phyloP scores from a whole-genome alignment of 1,140 invertebrate species.

The Saxidomus purpurata region DNA sequence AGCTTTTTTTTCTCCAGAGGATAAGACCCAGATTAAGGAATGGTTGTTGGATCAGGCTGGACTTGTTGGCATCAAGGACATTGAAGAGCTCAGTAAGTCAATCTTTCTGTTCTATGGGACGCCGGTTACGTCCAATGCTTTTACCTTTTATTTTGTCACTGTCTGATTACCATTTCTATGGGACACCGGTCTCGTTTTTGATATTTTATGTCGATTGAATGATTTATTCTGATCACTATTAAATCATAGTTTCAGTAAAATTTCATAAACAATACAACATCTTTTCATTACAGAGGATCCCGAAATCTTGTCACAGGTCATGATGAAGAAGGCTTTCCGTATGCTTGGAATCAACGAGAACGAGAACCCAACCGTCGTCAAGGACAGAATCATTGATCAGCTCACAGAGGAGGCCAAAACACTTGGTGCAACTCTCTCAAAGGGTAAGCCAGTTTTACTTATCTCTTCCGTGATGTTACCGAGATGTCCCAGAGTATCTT shows the following conservation, averaged over 20 bases:
- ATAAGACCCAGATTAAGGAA: constrained; percentile 44
- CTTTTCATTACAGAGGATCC: constrained; percentile 45
- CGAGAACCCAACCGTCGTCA: constrained; percentile 43
- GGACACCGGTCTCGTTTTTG: neutral
- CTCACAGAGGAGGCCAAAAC: constrained; percentile 58
- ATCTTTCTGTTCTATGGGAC: neutral
- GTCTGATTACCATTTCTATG: neutral
- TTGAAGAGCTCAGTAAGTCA: constrained; percentile 59
- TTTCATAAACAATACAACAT: too few relatives aligned
- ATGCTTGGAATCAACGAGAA: constrained; percentile 58
- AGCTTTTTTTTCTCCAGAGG: constrained; percentile 38
- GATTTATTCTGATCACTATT: too few relatives aligned
- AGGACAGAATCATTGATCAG: constrained; percentile 58
- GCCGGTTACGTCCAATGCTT: neutral
- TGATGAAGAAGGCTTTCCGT: constrained; percentile 56
- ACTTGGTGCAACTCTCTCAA: constrained; percentile 35
- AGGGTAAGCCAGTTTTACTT: too few relatives aligned
- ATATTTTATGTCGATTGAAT: too few relatives aligned
- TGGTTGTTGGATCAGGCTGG: constrained; percentile 49
- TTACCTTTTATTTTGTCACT: neutral
- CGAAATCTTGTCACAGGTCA: constrained; percentile 48
- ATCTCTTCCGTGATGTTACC: too few relatives aligned
- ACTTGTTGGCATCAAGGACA: constrained; percentile 62
- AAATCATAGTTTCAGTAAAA: too few relatives aligned
- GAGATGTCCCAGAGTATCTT: too few relatives aligned